phyloP scores from a whole-genome alignment of 2,113 vertebrate species.

The Hippocampus barbouri region DNA sequence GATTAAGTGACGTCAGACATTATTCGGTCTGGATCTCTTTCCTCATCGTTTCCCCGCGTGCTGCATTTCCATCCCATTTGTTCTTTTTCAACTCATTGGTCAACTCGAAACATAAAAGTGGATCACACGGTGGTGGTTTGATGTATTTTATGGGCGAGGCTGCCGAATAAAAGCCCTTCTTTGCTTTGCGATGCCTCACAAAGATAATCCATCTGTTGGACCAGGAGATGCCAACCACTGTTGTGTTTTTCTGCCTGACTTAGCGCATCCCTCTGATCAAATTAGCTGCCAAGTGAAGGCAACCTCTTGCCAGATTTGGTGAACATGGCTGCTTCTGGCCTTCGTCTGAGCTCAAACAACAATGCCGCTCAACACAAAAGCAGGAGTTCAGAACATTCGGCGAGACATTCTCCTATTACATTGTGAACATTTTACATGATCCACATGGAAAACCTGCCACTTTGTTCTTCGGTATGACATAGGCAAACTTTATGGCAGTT shows the following conservation, averaged over 20 bases:
- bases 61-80: neutral
- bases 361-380: neutral
- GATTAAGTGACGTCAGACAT: too few relatives aligned
- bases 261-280: neutral
- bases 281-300: conserved; percentile 12
- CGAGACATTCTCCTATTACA: neutral
- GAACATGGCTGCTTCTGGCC: neutral
- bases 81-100: neutral
- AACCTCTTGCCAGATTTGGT: conserved; percentile 20
- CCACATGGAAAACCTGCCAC: too few relatives aligned
- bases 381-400: neutral
- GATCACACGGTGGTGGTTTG: neutral
- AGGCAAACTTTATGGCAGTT: neutral
- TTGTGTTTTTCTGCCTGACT: conserved; percentile 24
- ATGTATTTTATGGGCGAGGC: neutral
- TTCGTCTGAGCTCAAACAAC: conserved; percentile 2
- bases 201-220: conserved; percentile 51
- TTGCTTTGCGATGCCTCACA: conserved; percentile 11
- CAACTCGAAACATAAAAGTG: neutral
- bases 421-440: neutral
- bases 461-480: neutral
- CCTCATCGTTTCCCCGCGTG: neutral
- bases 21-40: neutral
- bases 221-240: conserved; percentile 32
- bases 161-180: conserved; percentile 2